Evolutionary conservation across 1,140 invertebrate genomes (phyloP).

Genomic region (Frieseomelitta varia): DNA sequence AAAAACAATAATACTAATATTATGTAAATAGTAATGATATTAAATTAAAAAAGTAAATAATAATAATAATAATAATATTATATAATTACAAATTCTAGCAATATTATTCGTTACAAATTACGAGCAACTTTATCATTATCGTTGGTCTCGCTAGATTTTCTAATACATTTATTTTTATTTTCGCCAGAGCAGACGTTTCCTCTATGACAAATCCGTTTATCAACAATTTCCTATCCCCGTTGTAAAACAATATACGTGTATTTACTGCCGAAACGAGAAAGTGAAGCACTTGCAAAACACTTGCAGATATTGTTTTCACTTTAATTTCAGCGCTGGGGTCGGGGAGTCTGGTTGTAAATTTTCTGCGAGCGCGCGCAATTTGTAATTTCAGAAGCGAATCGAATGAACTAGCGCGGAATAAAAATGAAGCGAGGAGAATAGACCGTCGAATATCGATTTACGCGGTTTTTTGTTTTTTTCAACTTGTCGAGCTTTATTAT

Average conservation of each 20-base stretch:
- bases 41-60: too few species aligned
- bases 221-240: not conserved
- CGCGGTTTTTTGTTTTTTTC: not conserved
- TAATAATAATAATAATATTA: too few species aligned
- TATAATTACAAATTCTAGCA: too few species aligned
- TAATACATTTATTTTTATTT: too few species aligned
- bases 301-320: not conserved
- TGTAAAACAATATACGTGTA: not conserved
- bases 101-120: too few species aligned
- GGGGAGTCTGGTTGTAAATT: too few species aligned
- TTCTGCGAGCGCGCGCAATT: not conserved
- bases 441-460: not conserved
- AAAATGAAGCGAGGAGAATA: not conserved
- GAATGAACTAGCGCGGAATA: not conserved
- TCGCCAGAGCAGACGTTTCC: too few species aligned
- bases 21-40: too few species aligned
- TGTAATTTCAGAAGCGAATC: not conserved
- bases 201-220: not conserved
- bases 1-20: too few species aligned
- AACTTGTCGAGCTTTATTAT: not conserved
- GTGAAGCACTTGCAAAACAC: not conserved
- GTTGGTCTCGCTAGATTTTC: too few species aligned
- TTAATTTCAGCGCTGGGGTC: not conserved
- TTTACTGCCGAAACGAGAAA: not conserved
- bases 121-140: too few species aligned